Conservation (phyloP, 2,797 vertebrate species). For the Avahi laniger region DNA sequence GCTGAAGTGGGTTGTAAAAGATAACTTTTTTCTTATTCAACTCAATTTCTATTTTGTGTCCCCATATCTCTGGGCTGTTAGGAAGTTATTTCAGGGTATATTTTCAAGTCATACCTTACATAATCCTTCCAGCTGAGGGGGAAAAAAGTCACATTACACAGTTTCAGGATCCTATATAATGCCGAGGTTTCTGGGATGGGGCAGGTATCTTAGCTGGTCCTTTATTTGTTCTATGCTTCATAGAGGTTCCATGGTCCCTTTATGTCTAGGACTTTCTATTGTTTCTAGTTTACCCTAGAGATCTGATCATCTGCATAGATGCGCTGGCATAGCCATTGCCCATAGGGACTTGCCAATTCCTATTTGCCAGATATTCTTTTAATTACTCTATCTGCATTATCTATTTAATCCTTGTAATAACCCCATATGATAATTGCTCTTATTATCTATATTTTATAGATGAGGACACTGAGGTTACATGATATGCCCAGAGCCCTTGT, state of each 20-base stretch:
- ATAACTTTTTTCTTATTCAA: neutral
- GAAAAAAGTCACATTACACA: neutral
- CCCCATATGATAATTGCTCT: neutral
- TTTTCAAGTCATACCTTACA: neutral
- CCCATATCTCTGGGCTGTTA: neutral
- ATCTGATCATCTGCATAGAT: neutral
- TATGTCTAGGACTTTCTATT: neutral
- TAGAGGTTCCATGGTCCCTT: neutral
- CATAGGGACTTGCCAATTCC: neutral
- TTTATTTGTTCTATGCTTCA: neutral
- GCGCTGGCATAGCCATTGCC: neutral
- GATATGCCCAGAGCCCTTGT: neutral
- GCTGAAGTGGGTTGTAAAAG: neutral
- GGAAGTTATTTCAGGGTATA: neutral
- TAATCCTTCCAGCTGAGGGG: too few species aligned
- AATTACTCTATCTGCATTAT: neutral
- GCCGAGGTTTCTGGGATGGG: neutral
- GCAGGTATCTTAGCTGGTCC: neutral
- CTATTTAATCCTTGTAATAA: conserved; percentile 38
- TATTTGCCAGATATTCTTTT: conserved; percentile 11
- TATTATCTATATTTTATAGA: neutral
- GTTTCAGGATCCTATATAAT: neutral
- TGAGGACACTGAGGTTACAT: neutral
- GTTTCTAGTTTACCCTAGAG: neutral
- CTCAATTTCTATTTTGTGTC: neutral